These are phyloP conservation scores for Apaloderma vittatum DNA, from an alignment of 2,113 vertebrate genomes.

Conservation along the genomic window DNA sequence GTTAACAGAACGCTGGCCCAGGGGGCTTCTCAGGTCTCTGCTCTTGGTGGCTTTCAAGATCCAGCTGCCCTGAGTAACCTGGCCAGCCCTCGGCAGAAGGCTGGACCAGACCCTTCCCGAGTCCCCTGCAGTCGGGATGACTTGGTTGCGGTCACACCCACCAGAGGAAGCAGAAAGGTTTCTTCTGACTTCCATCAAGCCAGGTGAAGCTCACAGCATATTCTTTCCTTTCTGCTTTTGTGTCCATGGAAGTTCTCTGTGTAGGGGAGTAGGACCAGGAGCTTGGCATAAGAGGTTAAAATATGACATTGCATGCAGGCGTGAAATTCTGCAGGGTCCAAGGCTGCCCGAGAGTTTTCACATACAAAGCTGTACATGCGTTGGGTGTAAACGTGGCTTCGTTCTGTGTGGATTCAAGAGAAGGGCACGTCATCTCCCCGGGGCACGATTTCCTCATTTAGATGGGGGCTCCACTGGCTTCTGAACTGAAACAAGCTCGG, in stretches of 20 bases:
- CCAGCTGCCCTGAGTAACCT: accelerated
- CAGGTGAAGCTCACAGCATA: neutral
- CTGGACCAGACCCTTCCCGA: neutral
- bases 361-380: accelerated
- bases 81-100: neutral
- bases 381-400: neutral
- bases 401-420: neutral
- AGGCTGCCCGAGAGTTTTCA: neutral
- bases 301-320: accelerated
- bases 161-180: neutral
- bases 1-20: accelerated
- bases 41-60: neutral
- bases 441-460: neutral
- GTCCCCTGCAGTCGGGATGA: accelerated
- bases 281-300: neutral
- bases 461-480: neutral
- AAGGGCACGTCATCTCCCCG: neutral
- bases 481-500: neutral
- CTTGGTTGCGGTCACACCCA: accelerated
- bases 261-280: neutral
- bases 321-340: neutral
- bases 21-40: neutral
- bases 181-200: neutral
- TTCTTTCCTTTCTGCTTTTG: neutral
- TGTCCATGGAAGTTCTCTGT: accelerated